Percentiles rank a stretch among this genome's conserved stretches.
phyloP scores from a whole-genome alignment of 1,140 invertebrate species.

The Drosophila bocki region DNA sequence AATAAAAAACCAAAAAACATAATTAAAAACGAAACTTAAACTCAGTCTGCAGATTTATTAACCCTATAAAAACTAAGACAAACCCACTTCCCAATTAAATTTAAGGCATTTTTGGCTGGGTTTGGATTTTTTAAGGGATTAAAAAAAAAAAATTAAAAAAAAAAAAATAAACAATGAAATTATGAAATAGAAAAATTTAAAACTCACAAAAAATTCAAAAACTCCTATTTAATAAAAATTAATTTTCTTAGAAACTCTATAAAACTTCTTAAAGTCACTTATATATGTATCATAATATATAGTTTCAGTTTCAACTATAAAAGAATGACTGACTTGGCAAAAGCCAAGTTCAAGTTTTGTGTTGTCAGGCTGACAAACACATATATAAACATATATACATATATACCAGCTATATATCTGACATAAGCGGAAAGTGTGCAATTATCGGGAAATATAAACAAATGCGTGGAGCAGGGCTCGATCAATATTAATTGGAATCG shows the following conservation, averaged over 20 bases:
- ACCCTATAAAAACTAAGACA: too few species aligned
- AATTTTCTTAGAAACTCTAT: not conserved
- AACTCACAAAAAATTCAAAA: not conserved
- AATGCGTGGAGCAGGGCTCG: conserved; percentile 3
- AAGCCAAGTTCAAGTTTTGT: conserved; percentile 10
- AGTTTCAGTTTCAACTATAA: not conserved
- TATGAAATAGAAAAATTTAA: too few species aligned
- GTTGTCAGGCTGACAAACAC: not conserved
- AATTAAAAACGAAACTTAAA: too few species aligned
- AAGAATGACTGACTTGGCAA: not conserved
- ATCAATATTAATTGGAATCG: conserved; percentile 38
- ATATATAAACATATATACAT: not conserved
- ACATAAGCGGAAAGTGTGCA: conserved; percentile 9
- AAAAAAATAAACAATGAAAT: too few species aligned
- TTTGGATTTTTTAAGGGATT: too few species aligned
- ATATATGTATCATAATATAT: not conserved
- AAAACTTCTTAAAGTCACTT: not conserved
- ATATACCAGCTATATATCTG: not conserved
- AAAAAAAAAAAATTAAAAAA: too few species aligned
- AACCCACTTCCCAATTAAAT: too few species aligned
- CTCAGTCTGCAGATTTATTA: too few species aligned
- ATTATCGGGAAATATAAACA: conserved; percentile 35
- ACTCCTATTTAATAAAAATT: not conserved
- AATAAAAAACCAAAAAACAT: too few species aligned
- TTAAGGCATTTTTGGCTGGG: too few species aligned